Percentiles rank a stretch among this genome's conserved stretches.
phyloP scores from a whole-genome alignment of 2,797 vertebrate genomes.

The Eulemur albifrons region DNA sequence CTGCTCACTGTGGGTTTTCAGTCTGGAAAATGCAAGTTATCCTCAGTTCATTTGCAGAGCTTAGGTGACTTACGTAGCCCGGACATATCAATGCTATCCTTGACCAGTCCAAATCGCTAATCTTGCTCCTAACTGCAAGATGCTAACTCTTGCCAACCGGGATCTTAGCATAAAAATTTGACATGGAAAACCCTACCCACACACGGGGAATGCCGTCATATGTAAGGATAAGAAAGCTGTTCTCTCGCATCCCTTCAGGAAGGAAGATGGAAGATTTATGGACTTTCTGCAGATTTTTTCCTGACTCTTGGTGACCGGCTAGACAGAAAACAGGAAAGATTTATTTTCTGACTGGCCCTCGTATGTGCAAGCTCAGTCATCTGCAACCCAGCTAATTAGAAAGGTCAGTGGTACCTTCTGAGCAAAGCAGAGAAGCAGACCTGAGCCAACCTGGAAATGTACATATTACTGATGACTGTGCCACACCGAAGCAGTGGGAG shows the following conservation, averaged over 20 bases:
- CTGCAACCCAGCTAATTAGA: constrained; percentile 62
- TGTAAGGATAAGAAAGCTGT: not conserved
- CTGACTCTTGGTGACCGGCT: constrained; percentile 5
- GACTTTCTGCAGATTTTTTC: constrained; percentile 12
- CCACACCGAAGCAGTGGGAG: not conserved
- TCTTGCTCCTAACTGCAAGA: not conserved
- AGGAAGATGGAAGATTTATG: constrained; percentile 9
- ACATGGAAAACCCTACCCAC: not conserved
- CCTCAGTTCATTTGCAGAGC: not conserved
- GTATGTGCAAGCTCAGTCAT: constrained; percentile 41
- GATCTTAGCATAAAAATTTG: not conserved
- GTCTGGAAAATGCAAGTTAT: not conserved
- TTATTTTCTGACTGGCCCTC: constrained; percentile 40
- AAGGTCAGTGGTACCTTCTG: constrained; percentile 54
- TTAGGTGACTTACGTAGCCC: not conserved
- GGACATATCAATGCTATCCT: not conserved
- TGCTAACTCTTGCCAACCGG: not conserved
- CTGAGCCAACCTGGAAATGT: constrained; percentile 15
- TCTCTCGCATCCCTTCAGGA: not conserved
- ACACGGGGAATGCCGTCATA: not conserved
- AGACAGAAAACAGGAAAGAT: constrained; percentile 48
- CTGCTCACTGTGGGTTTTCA: not conserved
- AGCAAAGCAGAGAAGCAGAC: constrained; percentile 48
- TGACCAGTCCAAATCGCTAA: not conserved
- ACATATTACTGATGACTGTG: not conserved